Evolutionary conservation across 2,113 vertebrate genomes (phyloP).

Genomic region (Apodemus speciosus): DNA sequence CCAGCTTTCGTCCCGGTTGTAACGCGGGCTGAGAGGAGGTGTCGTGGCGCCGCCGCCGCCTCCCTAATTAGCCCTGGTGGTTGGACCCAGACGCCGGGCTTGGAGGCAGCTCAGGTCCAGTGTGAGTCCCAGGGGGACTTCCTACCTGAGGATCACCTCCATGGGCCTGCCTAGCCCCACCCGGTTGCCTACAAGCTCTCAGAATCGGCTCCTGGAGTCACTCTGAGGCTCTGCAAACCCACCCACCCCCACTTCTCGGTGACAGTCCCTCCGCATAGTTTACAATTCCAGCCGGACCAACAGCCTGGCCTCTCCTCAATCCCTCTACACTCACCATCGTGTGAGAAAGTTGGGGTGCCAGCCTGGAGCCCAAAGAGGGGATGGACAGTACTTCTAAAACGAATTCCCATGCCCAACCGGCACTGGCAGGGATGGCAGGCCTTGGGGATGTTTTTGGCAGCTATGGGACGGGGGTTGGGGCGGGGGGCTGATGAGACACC

Average conservation of each 20-base stretch:
- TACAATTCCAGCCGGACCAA: neutral
- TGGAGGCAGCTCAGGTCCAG: neutral
- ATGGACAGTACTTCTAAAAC: neutral
- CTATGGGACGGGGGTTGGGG: neutral
- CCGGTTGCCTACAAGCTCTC: neutral
- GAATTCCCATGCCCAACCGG: slow-evolving; percentile 45
- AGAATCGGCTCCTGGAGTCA: neutral
- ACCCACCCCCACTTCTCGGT: neutral
- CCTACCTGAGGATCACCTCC: slow-evolving; percentile 21
- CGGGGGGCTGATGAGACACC: neutral
- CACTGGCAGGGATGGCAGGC: neutral
- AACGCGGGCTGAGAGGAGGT: neutral
- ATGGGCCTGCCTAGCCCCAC: neutral
- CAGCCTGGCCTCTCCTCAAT: neutral
- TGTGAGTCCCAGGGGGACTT: neutral
- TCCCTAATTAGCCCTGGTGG: slow-evolving; percentile 32
- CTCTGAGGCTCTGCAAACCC: neutral
- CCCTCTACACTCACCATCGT: neutral
- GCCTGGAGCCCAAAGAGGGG: neutral
- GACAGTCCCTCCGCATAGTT: neutral
- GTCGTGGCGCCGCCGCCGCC: slow-evolving; percentile 9
- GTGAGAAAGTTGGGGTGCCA: neutral
- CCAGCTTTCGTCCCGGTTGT: neutral
- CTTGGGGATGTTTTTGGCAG: neutral
- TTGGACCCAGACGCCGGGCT: neutral